Percentiles rank a stretch among this genome's conserved stretches.
Evolutionary conservation across 2,888 invertebrate species (phyloP).

Genomic region (Conus canariensis): DNA sequence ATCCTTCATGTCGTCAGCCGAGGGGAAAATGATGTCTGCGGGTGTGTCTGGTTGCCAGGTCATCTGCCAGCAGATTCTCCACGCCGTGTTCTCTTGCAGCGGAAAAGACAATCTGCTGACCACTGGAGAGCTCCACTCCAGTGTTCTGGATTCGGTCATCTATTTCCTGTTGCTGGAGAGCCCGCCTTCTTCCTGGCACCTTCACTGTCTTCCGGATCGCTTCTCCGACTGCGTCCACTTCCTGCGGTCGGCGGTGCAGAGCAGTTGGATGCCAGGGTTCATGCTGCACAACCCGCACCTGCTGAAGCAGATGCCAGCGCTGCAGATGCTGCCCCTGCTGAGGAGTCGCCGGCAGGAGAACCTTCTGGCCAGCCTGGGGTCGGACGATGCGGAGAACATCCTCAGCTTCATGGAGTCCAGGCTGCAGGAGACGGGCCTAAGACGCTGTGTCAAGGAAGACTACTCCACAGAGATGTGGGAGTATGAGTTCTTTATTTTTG

Average conservation of each 20-base stretch:
- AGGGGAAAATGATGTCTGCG: conserved; percentile 48
- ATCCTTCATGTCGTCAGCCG: conserved; percentile 12
- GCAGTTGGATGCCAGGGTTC: conserved; percentile 66
- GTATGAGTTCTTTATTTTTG: conserved; percentile 70
- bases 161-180: conserved; percentile 67
- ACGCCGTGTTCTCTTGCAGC: conserved; percentile 61
- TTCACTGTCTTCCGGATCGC: conserved; percentile 58
- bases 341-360: conserved; percentile 62
- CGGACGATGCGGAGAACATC: conserved; percentile 58
- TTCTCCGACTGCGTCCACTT: conserved; percentile 68
- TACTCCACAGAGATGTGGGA: conserved; percentile 72
- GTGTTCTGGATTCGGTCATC: conserved; percentile 58
- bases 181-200: conserved; percentile 62
- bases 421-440: conserved; percentile 60
- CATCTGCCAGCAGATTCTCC: conserved; percentile 62
- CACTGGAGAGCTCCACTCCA: conserved; percentile 56
- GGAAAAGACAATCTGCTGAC: conserved; percentile 58
- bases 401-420: conserved; percentile 60
- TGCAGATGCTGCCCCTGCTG: conserved; percentile 57
- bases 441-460: conserved; percentile 59
- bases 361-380: conserved; percentile 56
- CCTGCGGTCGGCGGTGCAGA: conserved; percentile 60
- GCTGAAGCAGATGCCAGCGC: conserved; percentile 58
- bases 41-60: conserved; percentile 60
- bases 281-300: conserved; percentile 67